A percentile compares a stretch with the other conserved stretches of the same genome.
Conservation (phyloP, 2,888 invertebrate species). For the Synanthedon myopaeformis region DNA sequence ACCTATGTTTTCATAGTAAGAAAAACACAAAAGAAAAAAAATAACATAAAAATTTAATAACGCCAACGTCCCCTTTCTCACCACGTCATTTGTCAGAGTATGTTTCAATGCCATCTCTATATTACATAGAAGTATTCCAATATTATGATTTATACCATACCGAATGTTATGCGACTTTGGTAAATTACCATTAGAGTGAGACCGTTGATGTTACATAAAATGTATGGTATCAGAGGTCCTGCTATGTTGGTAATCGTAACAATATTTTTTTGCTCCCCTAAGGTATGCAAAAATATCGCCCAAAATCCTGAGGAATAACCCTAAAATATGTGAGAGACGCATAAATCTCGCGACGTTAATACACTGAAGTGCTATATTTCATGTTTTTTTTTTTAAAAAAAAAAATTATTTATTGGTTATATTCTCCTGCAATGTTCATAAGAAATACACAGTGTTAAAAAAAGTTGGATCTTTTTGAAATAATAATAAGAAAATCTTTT, state of each 20-base stretch:
- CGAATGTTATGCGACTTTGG: conserved; percentile 26
- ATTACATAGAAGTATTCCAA: conserved; percentile 47
- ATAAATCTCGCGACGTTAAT: conserved; percentile 66
- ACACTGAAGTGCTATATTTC: conserved; percentile 44
- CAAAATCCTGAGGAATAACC: conserved; percentile 45
- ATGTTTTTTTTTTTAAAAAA: background rate
- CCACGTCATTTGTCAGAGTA: conserved; percentile 58
- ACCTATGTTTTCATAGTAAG: no score
- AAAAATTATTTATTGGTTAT: no score
- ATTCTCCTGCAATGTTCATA: no score
- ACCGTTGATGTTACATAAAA: conserved; percentile 4
- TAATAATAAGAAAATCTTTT: no score
- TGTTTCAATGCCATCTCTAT: conserved; percentile 45
- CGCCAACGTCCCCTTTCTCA: conserved; percentile 16
- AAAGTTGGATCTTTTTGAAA: no score
- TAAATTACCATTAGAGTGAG: conserved; percentile 12
- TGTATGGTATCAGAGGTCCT: conserved; percentile 11
- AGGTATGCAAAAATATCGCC: conserved; percentile 63
- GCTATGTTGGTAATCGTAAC: conserved; percentile 22
- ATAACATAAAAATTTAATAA: background rate
- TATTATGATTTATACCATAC: conserved; percentile 66
- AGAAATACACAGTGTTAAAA: no score
- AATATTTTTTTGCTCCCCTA: conserved; percentile 50
- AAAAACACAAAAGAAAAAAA: background rate
- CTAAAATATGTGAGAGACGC: conserved; percentile 34